Percentiles rank a stretch among this genome's conserved stretches.
Conservation (phyloP, 2,797 vertebrate species). For the Anableps anableps region DNA sequence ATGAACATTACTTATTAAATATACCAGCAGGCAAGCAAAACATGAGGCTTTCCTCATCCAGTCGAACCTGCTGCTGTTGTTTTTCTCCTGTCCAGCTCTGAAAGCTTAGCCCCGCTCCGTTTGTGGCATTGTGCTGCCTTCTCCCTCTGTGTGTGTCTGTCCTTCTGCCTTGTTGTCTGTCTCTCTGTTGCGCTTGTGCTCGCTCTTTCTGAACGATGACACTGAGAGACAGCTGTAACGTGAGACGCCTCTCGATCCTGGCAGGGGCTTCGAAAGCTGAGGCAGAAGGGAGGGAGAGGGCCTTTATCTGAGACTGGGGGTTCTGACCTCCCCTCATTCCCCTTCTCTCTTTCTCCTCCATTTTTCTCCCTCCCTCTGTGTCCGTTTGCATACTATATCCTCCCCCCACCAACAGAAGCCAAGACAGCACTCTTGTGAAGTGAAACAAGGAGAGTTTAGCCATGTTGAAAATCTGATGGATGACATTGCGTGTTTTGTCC, state of each 20-base stretch:
- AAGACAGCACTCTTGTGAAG: slow-evolving; percentile 57
- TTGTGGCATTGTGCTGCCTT: slow-evolving; percentile 69
- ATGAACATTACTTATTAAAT: slow-evolving; percentile 42
- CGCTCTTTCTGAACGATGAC: slow-evolving; percentile 78
- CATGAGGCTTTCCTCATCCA: slow-evolving; percentile 44
- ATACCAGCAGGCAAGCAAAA: slow-evolving; percentile 26
- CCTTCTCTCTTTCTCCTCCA: slow-evolving; percentile 69
- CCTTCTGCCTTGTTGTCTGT: slow-evolving; percentile 33
- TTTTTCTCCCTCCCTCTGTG: slow-evolving; percentile 50
- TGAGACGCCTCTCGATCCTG: slow-evolving; percentile 81
- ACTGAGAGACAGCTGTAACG: slow-evolving; percentile 84
- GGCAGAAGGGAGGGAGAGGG: slow-evolving; percentile 75
- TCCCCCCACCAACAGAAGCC: slow-evolving; percentile 61
- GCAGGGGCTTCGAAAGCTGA: slow-evolving; percentile 77
- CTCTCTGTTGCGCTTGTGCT: slow-evolving; percentile 44
- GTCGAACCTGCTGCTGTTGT: slow-evolving; percentile 62
- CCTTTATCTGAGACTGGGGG: slow-evolving; percentile 82
- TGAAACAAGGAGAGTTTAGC: slow-evolving; percentile 39
- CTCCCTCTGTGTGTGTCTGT: slow-evolving; percentile 23
- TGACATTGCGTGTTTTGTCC: slow-evolving; percentile 29
- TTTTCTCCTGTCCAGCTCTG: slow-evolving; percentile 57
- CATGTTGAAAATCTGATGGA: slow-evolving; percentile 50
- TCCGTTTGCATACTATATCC: slow-evolving; percentile 65
- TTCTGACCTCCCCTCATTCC: slow-evolving; percentile 76
- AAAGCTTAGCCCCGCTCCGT: slow-evolving; percentile 61